A percentile compares a stretch with the other conserved stretches of the same genome.
Evolutionary conservation across 35 echinoderm and acorn worm genomes (phyloP).

Genomic region (Chiridota heheva): DNA sequence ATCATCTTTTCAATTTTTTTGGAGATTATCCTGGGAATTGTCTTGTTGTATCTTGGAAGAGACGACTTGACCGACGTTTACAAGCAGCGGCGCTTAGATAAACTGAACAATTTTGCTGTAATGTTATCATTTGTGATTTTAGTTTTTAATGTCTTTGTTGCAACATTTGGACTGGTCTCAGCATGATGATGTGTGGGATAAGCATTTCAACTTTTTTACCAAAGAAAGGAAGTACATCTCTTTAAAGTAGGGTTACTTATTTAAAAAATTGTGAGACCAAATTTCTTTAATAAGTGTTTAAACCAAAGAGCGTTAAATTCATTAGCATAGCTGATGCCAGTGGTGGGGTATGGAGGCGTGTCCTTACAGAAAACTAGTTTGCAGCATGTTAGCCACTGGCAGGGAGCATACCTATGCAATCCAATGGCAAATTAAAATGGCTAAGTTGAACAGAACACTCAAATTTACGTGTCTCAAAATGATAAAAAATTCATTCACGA

Average conservation of each 20-base stretch:
- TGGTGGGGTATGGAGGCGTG: too few relatives aligned
- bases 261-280: too few relatives aligned
- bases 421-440: too few relatives aligned
- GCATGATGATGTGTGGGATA: background rate
- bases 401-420: too few relatives aligned
- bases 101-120: slow-evolving; percentile 86
- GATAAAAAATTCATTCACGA: too few relatives aligned
- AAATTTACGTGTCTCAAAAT: too few relatives aligned
- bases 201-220: background rate
- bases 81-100: slow-evolving; percentile 73
- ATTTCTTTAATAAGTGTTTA: too few relatives aligned
- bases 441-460: too few relatives aligned
- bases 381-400: too few relatives aligned
- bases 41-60: slow-evolving; percentile 83
- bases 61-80: slow-evolving; percentile 95
- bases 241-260: background rate
- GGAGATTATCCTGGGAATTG: slow-evolving; percentile 61
- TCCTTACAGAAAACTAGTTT: too few relatives aligned
- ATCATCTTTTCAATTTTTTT: slow-evolving; percentile 83
- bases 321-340: too few relatives aligned
- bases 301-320: too few relatives aligned
- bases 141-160: slow-evolving; percentile 89
- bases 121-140: slow-evolving; percentile 73
- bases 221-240: slow-evolving; percentile 9
- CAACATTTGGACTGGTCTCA: slow-evolving; percentile 77